Percentiles rank a stretch among this genome's conserved stretches.
These are phyloP conservation scores for Diprion similis DNA, from an alignment of 1,140 invertebrate genomes.

Conservation along the genomic window DNA sequence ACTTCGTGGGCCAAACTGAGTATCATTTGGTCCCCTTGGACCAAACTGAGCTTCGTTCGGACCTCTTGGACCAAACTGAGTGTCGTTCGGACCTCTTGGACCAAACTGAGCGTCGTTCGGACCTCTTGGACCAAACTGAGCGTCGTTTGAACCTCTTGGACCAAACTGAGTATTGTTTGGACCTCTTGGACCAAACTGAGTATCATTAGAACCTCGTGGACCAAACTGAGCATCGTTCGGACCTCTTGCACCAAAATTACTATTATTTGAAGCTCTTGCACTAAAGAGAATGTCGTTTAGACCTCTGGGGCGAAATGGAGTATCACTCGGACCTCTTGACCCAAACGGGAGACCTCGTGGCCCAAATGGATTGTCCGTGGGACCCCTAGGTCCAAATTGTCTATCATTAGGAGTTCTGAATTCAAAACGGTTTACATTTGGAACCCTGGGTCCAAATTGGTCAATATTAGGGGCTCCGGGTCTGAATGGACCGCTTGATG, in stretches of 20 bases:
- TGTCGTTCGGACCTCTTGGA: conserved; percentile 14
- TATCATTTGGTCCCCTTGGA: conserved; percentile 5
- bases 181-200: conserved; percentile 17
- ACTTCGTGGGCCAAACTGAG: conserved; percentile 18
- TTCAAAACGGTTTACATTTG: conserved; percentile 23
- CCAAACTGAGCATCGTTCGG: conserved; percentile 14
- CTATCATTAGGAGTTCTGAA: conserved; percentile 27
- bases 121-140: not conserved
- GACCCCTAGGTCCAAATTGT: conserved; percentile 32
- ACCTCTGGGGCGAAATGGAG: conserved; percentile 29
- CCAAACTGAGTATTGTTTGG: conserved; percentile 10
- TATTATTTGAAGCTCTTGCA: conserved; percentile 24
- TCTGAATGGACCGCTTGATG: not conserved
- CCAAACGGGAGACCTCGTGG: conserved; percentile 37
- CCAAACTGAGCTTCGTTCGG: conserved; percentile 21
- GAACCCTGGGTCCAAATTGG: conserved; percentile 25
- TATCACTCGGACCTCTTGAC: conserved; percentile 32
- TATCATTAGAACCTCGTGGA: conserved; percentile 9
- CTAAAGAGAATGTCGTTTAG: conserved; percentile 22
- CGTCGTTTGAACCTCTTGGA: not conserved
- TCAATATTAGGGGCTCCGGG: not conserved
- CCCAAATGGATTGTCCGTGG: conserved; percentile 40
- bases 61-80: conserved; percentile 17
- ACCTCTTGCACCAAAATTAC: conserved; percentile 20
- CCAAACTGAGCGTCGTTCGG: conserved; percentile 14